Base-by-base conservation (phyloP, 2,113 vertebrate genomes). In the Myotis lucifugus region DNA sequence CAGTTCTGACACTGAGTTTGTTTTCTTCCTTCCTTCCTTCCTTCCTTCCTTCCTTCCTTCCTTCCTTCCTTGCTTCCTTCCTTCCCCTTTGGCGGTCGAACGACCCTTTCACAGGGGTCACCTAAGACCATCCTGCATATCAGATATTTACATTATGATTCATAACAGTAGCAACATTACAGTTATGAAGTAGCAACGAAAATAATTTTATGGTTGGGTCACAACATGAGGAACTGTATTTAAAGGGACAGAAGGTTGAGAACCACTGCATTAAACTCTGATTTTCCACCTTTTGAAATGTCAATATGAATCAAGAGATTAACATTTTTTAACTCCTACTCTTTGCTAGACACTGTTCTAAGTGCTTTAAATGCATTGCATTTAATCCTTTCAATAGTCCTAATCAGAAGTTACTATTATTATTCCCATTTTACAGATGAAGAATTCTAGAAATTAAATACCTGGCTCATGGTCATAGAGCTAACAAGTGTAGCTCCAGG, bases 221-320 rank as follows among this genome's bases (percentile, higher is more conserved):
- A 37, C 37, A 37, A 37, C 37, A 37, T 37, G 37, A 37, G 37
- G 37, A 37, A 37, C 37, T 37, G 37, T 37, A 37, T 37, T 37
- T 37, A 37, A 37, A 37, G 37, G 37, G 37, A 3, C 37, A 37
- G 37, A 37, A 37, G 37, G 37, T 37, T 37, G 37, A 37, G 37
- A 37, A 37, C 37, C 37, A 37, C 37, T 37, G 37, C 37, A 37
- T 37, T 37, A 37, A 37, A 73, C 2, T 78, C 66, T 0, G 1
- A 18, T 40, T 88, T 7, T 32, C 67, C 74, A 86, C 64, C 64
- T n/a, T 94, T 79, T 87, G 37, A 87, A 90, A 91, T 76, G 12
- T 72, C 14, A 86, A 54, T 87, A 40, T 27, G 27, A 97, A 88
- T 64, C 6, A 79, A 34, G 37, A 94, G 0, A 88, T 4, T 42